Evolutionary conservation across 2,888 invertebrate species (phyloP).

Genomic region (Morpho deidamia): DNA sequence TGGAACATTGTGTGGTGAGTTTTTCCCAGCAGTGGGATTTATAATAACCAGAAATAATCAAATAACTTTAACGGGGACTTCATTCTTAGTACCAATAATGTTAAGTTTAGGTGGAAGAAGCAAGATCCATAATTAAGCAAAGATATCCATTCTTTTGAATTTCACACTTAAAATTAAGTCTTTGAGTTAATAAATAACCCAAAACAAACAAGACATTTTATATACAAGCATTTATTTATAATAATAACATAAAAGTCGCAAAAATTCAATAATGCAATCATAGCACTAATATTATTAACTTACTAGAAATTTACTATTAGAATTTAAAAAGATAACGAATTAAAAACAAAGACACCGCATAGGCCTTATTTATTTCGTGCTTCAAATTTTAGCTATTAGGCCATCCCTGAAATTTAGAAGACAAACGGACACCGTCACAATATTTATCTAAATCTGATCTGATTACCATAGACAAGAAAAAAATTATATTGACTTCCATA

Average conservation of each 20-base stretch:
- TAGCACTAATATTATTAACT: conserved; percentile 68
- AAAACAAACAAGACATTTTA: conserved; percentile 34
- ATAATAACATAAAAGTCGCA: conserved; percentile 73
- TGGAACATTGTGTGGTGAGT: too few species aligned
- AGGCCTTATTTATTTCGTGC: conserved; percentile 40
- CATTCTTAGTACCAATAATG: too few species aligned
- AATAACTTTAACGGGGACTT: too few species aligned
- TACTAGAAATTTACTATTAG: conserved; percentile 62
- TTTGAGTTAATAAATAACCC: background rate
- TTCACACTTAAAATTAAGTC: background rate
- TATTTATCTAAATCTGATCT: background rate
- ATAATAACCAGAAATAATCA: too few species aligned
- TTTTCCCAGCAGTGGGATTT: too few species aligned
- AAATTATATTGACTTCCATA: too few species aligned
- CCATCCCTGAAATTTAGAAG: conserved; percentile 24
- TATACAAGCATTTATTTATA: conserved; percentile 77
- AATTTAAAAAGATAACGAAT: conserved; percentile 49
- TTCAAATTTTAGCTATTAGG: conserved; percentile 37
- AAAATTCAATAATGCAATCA: conserved; percentile 75
- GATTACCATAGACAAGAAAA: too few species aligned
- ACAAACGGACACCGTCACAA: background rate
- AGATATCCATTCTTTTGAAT: too few species aligned
- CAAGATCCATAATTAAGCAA: too few species aligned
- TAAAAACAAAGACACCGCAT: conserved; percentile 34
- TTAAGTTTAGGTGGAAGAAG: too few species aligned